These are phyloP conservation scores for Rhinophrynus dorsalis DNA, from an alignment of 2,797 vertebrate genomes.

Conservation along the genomic window DNA sequence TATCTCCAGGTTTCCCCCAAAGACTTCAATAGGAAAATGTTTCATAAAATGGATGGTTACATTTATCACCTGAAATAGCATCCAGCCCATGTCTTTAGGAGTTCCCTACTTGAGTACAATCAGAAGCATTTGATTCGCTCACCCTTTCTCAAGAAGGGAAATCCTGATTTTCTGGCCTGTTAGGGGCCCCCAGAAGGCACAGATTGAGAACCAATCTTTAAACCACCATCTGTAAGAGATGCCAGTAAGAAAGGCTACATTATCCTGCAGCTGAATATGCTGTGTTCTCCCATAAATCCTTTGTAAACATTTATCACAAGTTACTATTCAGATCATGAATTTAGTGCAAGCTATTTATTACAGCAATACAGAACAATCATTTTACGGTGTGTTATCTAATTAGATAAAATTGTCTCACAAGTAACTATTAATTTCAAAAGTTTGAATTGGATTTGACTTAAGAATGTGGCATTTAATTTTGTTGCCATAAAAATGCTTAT, in stretches of 20 bases:
- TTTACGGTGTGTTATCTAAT: slow-evolving; percentile 30
- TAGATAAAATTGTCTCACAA: slow-evolving; percentile 35
- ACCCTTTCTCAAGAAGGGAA: too few species aligned
- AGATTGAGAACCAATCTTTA: too few species aligned
- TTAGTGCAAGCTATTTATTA: neutral
- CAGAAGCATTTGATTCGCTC: too few species aligned
- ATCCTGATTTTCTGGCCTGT: too few species aligned
- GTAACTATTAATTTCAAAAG: slow-evolving; percentile 28
- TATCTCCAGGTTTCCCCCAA: too few species aligned
- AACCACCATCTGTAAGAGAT: slow-evolving; percentile 17
- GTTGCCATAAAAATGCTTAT: slow-evolving; percentile 39
- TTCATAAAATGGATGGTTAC: too few species aligned
- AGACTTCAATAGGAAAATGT: too few species aligned
- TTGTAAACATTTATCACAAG: slow-evolving; percentile 27
- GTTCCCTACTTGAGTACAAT: too few species aligned
- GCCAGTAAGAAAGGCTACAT: slow-evolving; percentile 8
- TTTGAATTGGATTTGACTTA: slow-evolving; percentile 28
- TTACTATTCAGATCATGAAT: neutral
- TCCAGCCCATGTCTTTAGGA: too few species aligned
- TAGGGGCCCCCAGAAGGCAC: too few species aligned
- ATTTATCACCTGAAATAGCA: too few species aligned
- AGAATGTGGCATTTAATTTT: slow-evolving; percentile 42
- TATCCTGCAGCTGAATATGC: slow-evolving; percentile 19
- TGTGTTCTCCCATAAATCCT: slow-evolving; percentile 20
- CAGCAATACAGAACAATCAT: slow-evolving; percentile 19